Evolutionary conservation across 2,797 vertebrate species (phyloP), one percentile per base, ranked within the genome.

Genomic region (Xyrichtys novacula): DNA sequence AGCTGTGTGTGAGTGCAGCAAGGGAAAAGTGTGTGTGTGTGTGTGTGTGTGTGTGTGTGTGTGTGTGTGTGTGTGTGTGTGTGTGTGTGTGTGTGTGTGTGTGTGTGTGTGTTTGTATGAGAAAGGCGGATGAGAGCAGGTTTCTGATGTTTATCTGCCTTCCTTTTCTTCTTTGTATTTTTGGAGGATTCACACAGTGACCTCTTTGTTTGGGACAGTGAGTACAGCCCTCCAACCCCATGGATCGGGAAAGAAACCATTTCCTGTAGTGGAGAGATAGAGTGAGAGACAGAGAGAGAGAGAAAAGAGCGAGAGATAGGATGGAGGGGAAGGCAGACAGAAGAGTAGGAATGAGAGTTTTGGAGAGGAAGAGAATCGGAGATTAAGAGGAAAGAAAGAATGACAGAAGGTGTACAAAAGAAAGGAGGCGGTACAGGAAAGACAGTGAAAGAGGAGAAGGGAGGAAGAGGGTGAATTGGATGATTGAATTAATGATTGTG

Each of bases 141-240:
- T 94, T 95, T 96, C 95, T 40, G 95, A 97, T 96, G 92, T 94
- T 95, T 94, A 96, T 97, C 95, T 0, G 77, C 73, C 81, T 92
- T 91, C 89, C 92, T 93, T 92, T 93, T 91, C 92, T 93, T 92
- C 91, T 91, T 90, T 91, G 93, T 91, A 71, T 93, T 94, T 94
- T 92, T 89, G 88, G 83, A 79, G 84, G 86, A 93, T 89, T 76
- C 55, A 95, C 89, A 97, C 96, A 97, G 91, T 95, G 94, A 95
- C 95, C 96, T 94, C 96, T 97, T 97, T 96, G 96, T 96, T 94
- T 89, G 85, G 90, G 94, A 94, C 93, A 92, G 91, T 92, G 81
- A 86, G 87, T 85, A 72, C 83, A 87, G 70, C 87, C 83, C 79
- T 78, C 80, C 74, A 74, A 82, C 77, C 78, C 83, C 80, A 73